Base-by-base conservation (phyloP, 2,113 vertebrate genomes). In the Perca schrenkii region DNA sequence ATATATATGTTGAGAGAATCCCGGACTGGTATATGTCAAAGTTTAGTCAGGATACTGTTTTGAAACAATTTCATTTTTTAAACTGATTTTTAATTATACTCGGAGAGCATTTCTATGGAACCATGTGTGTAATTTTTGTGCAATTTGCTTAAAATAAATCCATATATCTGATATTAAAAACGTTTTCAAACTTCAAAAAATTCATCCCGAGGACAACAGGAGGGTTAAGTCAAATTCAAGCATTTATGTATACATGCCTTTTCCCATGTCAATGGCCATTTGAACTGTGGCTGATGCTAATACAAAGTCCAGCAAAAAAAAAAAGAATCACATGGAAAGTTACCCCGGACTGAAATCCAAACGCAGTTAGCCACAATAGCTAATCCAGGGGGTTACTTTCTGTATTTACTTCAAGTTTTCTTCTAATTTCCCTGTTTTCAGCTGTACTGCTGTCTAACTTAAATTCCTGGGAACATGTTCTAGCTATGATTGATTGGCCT, bases 401-500 rank as follows among this genome's bases (percentile, higher is more conserved):
- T 57, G 4, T 21, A 17, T 53, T 22, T 22, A 13, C 50, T 54
- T 28, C 46, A 14, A 75, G 8, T 28, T 40, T 40, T 22, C 8
- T 22, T 54, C 34, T 17, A 17, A 22, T 71, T 22, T 56, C 2
- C 21, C 52, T 40, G 11, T 65, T 77, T 77, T 60, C 19, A 66
- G 36, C 34, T 56, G 12, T 47, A 19, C 31, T 65, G 54, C 62
- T 50, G 17, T 68, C 60, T 34, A 36, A 75, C 36, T 53, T 10
- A 61, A 84, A 77, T 72, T 76, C 71, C 56, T 52, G 79, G 62
- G 77, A 82, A 74, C 8, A 25, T 6, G 13, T 53, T 82, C 16
- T 67, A 19, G 82, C 71, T 50, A 8, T 69, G 73, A 83, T 73
- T 83, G 67, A 85, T 46, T 70, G 67, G 73, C 40, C 72, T 80